Evolutionary conservation across 2,797 vertebrate species (phyloP).

Genomic region (Tiaroga cobitis): DNA sequence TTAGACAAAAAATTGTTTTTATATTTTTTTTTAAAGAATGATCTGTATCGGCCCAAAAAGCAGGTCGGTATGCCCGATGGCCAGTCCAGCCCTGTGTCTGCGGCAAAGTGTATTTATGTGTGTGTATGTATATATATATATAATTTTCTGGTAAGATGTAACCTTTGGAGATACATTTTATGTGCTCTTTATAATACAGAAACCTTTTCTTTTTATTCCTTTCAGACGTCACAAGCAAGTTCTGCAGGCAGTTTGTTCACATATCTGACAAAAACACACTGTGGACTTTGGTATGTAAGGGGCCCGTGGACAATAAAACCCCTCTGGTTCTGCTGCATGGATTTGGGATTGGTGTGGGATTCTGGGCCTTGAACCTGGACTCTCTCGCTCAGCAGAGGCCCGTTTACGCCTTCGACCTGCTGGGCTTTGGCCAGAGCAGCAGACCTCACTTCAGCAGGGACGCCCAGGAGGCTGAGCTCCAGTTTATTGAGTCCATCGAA

Average conservation of each 20-base stretch:
- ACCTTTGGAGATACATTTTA: neutral
- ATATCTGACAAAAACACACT: constrained; percentile 84
- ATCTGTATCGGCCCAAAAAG: too few relatives aligned
- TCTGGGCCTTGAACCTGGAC: constrained; percentile 94
- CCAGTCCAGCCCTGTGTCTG: too few relatives aligned
- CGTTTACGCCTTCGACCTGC: constrained; percentile 88
- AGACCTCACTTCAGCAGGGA: constrained; percentile 85
- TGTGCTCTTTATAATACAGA: neutral
- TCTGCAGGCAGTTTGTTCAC: constrained; percentile 81
- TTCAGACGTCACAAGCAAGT: constrained; percentile 82
- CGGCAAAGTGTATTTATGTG: too few relatives aligned
- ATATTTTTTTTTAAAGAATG: too few relatives aligned
- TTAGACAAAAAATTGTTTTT: too few relatives aligned
- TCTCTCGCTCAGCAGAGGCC: constrained; percentile 83
- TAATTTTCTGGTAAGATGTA: neutral
- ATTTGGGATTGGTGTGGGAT: constrained; percentile 91
- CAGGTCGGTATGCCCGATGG: too few relatives aligned
- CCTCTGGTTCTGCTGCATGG: constrained; percentile 93
- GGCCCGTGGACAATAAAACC: constrained; percentile 76
- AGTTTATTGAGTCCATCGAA: constrained; percentile 94
- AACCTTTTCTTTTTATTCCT: constrained; percentile 53
- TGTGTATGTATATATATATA: too few relatives aligned
- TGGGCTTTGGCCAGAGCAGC: constrained; percentile 96
- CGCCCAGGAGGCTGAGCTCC: constrained; percentile 84
- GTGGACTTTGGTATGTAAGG: constrained; percentile 87